Evolutionary conservation across 2,797 vertebrate genomes (phyloP).

Genomic region (Epinephelus awoara): DNA sequence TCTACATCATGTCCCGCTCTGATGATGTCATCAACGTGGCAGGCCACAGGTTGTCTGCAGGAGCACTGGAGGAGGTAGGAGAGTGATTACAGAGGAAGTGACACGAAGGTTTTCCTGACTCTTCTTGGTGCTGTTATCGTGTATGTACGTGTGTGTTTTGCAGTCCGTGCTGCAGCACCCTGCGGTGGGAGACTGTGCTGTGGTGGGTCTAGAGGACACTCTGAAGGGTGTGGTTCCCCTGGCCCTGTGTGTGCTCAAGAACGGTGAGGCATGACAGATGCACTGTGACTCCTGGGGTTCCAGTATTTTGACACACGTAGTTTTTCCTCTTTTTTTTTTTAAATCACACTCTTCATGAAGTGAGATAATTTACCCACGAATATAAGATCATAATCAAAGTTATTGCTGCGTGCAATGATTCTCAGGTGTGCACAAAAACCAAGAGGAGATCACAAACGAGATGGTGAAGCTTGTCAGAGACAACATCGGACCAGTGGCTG

Average conservation of each 20-base stretch:
- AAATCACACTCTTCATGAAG: background rate
- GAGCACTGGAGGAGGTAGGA: conserved; percentile 94
- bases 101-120: fast-evolving
- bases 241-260: conserved; percentile 92
- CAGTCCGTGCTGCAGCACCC: conserved; percentile 91
- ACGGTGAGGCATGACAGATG: conserved; percentile 83
- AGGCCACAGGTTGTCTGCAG: conserved; percentile 95
- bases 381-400: no score
- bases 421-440: conserved; percentile 82
- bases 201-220: conserved; percentile 93
- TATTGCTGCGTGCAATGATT: conserved; percentile 18
- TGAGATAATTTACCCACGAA: background rate
- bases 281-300: background rate
- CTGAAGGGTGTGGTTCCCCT: conserved; percentile 95
- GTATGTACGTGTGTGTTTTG: conserved; percentile 43
- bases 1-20: conserved; percentile 95
- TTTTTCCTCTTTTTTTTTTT: background rate
- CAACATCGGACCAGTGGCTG: conserved; percentile 93
- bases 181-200: conserved; percentile 93
- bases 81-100: no score
- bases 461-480: conserved; percentile 90
- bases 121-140: background rate
- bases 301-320: background rate
- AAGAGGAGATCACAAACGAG: conserved; percentile 84
- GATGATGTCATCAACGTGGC: conserved; percentile 99